A percentile compares a stretch with the other conserved stretches of the same genome.
phyloP scores from a whole-genome alignment of 2,888 invertebrate genomes.

The Agriopis marginaria region DNA sequence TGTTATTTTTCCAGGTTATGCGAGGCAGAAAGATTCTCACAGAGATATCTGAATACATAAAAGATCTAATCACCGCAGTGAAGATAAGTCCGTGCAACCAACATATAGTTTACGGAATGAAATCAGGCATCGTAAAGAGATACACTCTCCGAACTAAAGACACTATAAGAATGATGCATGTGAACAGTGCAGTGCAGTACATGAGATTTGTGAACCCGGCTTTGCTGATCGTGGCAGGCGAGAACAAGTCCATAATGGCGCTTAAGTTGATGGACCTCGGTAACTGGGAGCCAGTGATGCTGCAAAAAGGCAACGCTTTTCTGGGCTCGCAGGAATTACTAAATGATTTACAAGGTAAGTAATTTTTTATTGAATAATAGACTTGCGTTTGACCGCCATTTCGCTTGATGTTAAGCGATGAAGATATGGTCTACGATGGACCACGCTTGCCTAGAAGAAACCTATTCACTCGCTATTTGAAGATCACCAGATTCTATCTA shows the following conservation, averaged over 20 bases:
- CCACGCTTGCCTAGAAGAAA: too few species aligned
- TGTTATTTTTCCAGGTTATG: slow-evolving; percentile 65
- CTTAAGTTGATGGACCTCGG: slow-evolving; percentile 61
- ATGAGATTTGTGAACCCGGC: slow-evolving; percentile 70
- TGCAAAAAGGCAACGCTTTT: slow-evolving; percentile 70
- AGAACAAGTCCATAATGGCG: slow-evolving; percentile 76
- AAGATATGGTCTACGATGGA: too few species aligned
- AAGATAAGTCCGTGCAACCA: slow-evolving; percentile 82
- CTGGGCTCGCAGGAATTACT: slow-evolving; percentile 81
- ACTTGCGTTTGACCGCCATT: too few species aligned
- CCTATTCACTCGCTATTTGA: too few species aligned
- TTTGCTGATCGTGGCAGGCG: slow-evolving; percentile 74
- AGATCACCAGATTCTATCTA: too few species aligned
- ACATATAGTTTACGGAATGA: slow-evolving; percentile 80
- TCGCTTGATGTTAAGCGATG: too few species aligned
- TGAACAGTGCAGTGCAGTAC: slow-evolving; percentile 75
- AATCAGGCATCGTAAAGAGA: slow-evolving; percentile 74
- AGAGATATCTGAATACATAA: slow-evolving; percentile 72
- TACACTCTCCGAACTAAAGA: slow-evolving; percentile 74
- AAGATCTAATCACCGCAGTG: slow-evolving; percentile 78
- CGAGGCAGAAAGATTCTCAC: slow-evolving; percentile 75
- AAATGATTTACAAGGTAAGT: slow-evolving; percentile 74
- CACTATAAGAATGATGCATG: slow-evolving; percentile 67
- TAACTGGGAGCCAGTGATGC: slow-evolving; percentile 73
- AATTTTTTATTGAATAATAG: background rate